Percentiles rank a stretch among this genome's conserved stretches.
phyloP scores from a whole-genome alignment of 1,140 invertebrate species.

The Calliphora vicina region DNA sequence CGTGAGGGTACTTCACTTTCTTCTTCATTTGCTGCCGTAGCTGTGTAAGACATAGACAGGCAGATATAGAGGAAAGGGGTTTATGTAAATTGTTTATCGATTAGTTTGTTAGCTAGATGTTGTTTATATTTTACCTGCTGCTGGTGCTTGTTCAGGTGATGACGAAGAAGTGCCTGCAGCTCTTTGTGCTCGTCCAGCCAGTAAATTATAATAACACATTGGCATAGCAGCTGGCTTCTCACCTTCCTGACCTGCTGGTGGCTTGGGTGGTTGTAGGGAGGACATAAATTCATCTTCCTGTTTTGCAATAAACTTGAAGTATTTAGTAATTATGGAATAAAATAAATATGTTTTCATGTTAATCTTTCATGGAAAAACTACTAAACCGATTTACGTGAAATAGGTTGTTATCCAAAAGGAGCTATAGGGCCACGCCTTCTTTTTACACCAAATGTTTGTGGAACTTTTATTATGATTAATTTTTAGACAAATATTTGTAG shows the following conservation, averaged over 20 bases:
- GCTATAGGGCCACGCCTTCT: too few species aligned
- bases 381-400: too few species aligned
- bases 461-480: too few species aligned
- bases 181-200: constrained; percentile 56
- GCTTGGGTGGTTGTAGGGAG: constrained; percentile 45
- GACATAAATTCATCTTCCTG: constrained; percentile 47
- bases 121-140: constrained; percentile 50
- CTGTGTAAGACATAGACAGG: not conserved
- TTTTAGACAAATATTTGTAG: too few species aligned
- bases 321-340: too few species aligned
- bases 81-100: not conserved
- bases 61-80: not conserved
- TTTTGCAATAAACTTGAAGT: not conserved
- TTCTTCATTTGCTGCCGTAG: constrained; percentile 72
- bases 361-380: too few species aligned
- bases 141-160: constrained; percentile 58
- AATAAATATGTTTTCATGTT: too few species aligned
- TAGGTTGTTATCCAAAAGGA: too few species aligned
- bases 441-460: too few species aligned
- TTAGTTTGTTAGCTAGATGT: not conserved
- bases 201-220: constrained; percentile 60
- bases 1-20: constrained; percentile 85
- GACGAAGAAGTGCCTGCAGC: constrained; percentile 57
- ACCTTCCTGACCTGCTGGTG: constrained; percentile 47
- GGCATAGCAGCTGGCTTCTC: constrained; percentile 62